Base-by-base conservation (phyloP, 2,888 invertebrate genomes). In the Synergus japonicus region DNA sequence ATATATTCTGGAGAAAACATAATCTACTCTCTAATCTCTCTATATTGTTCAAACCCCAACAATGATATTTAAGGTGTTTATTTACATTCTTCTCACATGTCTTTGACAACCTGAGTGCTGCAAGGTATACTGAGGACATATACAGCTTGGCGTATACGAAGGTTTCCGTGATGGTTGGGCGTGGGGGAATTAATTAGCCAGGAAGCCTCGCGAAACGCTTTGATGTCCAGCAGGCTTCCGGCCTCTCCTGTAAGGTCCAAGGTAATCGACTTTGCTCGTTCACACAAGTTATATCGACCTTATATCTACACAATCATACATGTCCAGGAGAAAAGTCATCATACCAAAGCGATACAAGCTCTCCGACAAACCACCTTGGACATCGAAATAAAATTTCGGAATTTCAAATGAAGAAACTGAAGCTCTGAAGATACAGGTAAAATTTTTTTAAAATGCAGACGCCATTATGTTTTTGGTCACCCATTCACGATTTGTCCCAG, bases 141-240 rank as follows among this genome's bases (percentile, higher is more conserved):
- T 63, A 63, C 10, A 60, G 63, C 63, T 29, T 63, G 18, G 0
- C 12, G 12, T 13, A 63, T 29, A 37, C 37, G 37, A 73, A 10
- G 73, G 49, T 73, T 73, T 54, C 73, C n/a, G 66, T 43, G 44
- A 41, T 43, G 44, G 37, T 18, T 49, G 73, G 54, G 49, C 54
- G 49, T 60, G 63, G 69, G 63, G 37, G 73, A 80, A 80, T 80
- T 73, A 80, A 80, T 80, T 80, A 76, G 43, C 67, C 58, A 84
- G 88, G 91, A 91, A 91, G 88, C 89, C 90, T 87, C 85, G 85
- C 84, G 83, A 81, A 84, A 86, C 85, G 87, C 91, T 91, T 90
- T 90, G 91, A 91, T 91, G 90, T 91, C 87, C 87, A 83, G 86
- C 86, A 81, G 89, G 90, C 88, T 90, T 91, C 91, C 88, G 88